These are phyloP conservation scores for Campoplex nolae DNA, from an alignment of 2,888 invertebrate genomes.

Conservation along the genomic window DNA sequence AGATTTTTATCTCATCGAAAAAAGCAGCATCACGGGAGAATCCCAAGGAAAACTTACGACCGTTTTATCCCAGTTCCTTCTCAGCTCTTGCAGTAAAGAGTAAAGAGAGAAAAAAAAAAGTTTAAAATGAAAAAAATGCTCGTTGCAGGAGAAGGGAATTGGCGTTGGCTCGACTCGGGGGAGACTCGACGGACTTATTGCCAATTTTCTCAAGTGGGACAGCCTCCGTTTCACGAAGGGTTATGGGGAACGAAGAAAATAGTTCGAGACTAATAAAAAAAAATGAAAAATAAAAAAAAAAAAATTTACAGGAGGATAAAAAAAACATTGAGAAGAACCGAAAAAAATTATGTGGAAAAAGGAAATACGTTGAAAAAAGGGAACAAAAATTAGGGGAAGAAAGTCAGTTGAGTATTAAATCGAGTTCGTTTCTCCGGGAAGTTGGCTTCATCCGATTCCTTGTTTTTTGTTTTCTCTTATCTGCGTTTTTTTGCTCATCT, in stretches of 20 bases:
- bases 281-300: not conserved
- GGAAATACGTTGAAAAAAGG: slow-evolving; percentile 10
- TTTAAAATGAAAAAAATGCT: slow-evolving; percentile 8
- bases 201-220: slow-evolving; percentile 68
- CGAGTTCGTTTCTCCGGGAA: slow-evolving; percentile 32
- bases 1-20: not conserved
- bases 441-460: not conserved
- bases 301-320: not conserved
- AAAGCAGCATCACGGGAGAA: slow-evolving; percentile 1
- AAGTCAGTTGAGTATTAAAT: slow-evolving; percentile 42
- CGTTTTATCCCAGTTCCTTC: slow-evolving; percentile 38
- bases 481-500: slow-evolving; percentile 13
- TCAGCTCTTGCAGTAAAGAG: slow-evolving; percentile 22
- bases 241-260: slow-evolving; percentile 22
- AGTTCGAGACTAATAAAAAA: slow-evolving; percentile 27
- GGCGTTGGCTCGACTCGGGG: slow-evolving; percentile 35
- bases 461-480: slow-evolving; percentile 6
- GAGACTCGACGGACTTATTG: slow-evolving; percentile 65
- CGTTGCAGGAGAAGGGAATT: slow-evolving; percentile 44
- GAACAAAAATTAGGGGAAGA: not conserved
- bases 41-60: slow-evolving; percentile 29
- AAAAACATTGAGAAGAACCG: not conserved
- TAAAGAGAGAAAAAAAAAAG: not conserved
- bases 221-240: slow-evolving; percentile 46
- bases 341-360: not conserved